phyloP scores from a whole-genome alignment of 2,113 vertebrate genomes.

The Scortum barcoo region DNA sequence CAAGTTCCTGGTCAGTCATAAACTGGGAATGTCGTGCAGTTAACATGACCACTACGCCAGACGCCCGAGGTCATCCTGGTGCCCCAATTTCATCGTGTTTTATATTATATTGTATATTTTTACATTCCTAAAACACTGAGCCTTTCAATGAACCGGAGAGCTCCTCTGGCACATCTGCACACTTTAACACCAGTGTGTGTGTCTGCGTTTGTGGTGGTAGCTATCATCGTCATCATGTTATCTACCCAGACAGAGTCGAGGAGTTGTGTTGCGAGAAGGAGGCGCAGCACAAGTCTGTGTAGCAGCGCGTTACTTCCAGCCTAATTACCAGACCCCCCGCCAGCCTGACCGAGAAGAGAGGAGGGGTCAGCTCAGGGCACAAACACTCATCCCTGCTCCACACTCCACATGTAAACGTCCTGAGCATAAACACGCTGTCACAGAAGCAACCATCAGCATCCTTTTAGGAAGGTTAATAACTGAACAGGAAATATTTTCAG shows the following conservation, averaged over 20 bases:
- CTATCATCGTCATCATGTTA: background rate
- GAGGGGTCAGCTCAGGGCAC: constrained; percentile 50
- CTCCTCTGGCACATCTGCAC: background rate
- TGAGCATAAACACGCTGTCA: constrained; percentile 1
- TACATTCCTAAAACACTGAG: background rate
- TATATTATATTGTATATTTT: background rate
- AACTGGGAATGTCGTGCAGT: background rate
- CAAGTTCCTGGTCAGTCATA: background rate
- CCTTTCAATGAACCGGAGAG: background rate
- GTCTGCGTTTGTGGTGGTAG: constrained; percentile 1
- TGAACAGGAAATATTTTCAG: background rate
- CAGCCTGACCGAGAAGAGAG: constrained; percentile 51
- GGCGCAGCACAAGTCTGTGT: constrained; percentile 33
- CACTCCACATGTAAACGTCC: constrained; percentile 18
- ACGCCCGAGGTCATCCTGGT: constrained; percentile 4
- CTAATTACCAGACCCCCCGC: constrained; percentile 79
- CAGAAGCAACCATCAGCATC: constrained; percentile 1
- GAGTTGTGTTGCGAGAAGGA: constrained; percentile 39
- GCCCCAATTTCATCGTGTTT: constrained; percentile 1
- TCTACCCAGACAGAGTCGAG: constrained; percentile 19
- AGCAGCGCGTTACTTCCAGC: constrained; percentile 82
- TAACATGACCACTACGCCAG: background rate
- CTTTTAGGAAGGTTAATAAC: constrained; percentile 33
- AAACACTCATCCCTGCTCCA: constrained; percentile 35
- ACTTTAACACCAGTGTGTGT: background rate